These are phyloP conservation scores for Chelon labrosus DNA, from an alignment of 2,797 vertebrate genomes.

Conservation along the genomic window DNA sequence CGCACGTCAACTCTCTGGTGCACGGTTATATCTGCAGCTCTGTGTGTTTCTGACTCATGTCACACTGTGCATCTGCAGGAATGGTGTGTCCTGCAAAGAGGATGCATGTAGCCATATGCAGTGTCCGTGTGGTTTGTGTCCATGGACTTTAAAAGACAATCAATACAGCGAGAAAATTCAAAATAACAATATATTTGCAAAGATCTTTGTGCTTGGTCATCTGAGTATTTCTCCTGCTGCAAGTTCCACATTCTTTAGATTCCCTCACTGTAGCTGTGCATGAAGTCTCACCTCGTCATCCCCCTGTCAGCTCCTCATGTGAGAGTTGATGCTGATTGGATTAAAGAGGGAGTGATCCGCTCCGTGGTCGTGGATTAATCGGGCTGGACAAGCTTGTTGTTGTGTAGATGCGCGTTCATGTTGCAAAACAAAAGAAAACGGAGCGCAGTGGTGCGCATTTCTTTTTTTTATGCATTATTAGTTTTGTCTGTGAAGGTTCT, in stretches of 20 bases:
- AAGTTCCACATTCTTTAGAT: not conserved
- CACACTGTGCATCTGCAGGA: not conserved
- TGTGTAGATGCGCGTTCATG: not conserved
- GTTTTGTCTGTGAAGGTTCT: too few relatives aligned
- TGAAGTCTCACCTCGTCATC: conserved; percentile 23
- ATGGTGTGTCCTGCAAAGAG: not conserved
- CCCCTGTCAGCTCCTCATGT: conserved; percentile 38
- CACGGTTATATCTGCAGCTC: too few relatives aligned
- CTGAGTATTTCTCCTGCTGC: not conserved
- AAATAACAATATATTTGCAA: not conserved
- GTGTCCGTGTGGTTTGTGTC: not conserved
- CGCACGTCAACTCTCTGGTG: not conserved
- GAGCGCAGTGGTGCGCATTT: too few relatives aligned
- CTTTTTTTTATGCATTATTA: too few relatives aligned
- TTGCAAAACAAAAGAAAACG: not conserved
- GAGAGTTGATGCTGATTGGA: conserved; percentile 67
- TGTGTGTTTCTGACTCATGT: not conserved
- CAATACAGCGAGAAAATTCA: too few relatives aligned
- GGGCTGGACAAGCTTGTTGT: conserved; percentile 12
- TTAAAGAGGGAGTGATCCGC: conserved; percentile 60
- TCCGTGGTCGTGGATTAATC: conserved; percentile 55
- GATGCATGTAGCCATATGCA: not conserved
- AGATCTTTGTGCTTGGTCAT: not conserved
- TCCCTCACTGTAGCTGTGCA: not conserved
- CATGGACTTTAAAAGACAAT: not conserved